Conservation (phyloP, 2,888 invertebrate species). For the Polietes domitor region DNA sequence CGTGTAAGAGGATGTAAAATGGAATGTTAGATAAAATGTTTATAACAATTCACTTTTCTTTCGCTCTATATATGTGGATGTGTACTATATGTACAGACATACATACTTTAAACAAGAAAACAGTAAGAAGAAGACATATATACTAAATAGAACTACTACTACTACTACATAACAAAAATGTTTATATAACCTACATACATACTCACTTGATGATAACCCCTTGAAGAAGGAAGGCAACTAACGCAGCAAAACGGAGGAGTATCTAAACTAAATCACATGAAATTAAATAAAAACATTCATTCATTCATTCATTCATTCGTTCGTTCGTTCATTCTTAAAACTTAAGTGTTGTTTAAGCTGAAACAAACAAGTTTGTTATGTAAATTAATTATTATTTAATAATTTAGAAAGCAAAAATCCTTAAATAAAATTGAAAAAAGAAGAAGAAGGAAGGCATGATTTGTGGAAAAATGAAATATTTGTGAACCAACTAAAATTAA, state of each 20-base stretch:
- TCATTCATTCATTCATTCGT: too few species aligned
- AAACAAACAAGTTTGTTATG: conserved; percentile 37
- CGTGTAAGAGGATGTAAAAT: background rate
- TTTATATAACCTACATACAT: background rate
- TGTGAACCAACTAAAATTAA: too few species aligned
- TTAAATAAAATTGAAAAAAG: too few species aligned
- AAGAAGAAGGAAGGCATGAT: too few species aligned
- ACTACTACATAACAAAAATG: background rate
- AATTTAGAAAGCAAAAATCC: too few species aligned
- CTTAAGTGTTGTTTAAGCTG: conserved; percentile 50
- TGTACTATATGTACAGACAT: background rate
- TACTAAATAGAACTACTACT: background rate
- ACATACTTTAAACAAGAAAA: background rate
- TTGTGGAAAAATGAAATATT: too few species aligned
- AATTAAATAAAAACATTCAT: conserved; percentile 55
- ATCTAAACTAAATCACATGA: conserved; percentile 45
- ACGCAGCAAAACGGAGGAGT: too few species aligned
- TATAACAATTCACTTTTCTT: background rate
- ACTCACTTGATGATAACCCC: background rate
- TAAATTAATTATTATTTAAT: conserved; percentile 1
- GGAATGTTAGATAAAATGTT: conserved; percentile 51
- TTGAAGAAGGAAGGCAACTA: background rate
- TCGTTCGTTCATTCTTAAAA: too few species aligned
- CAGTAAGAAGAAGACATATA: conserved; percentile 26
- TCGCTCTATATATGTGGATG: background rate